Percentiles rank a stretch among this genome's conserved stretches.
Conservation (phyloP, 1,140 invertebrate species). For the Arctopsyche grandis region DNA sequence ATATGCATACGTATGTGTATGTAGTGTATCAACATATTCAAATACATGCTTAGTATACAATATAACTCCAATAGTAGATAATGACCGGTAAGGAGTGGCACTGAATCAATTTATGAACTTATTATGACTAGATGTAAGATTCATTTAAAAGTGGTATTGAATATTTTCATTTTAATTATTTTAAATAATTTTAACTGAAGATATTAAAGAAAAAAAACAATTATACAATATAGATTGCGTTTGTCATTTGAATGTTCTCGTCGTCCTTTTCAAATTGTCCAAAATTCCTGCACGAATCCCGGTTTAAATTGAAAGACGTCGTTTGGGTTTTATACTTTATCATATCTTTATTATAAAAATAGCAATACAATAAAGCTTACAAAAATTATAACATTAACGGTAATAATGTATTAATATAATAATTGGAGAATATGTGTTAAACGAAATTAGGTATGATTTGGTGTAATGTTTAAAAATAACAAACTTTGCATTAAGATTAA, state of each 20-base stretch:
- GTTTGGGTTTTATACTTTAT: no score
- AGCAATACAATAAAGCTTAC: no score
- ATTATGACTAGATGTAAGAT: conserved; percentile 38
- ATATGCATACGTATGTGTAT: conserved; percentile 6
- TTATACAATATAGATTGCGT: background rate
- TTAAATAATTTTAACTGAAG: conserved; percentile 39
- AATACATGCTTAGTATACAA: background rate
- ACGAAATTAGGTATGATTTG: no score
- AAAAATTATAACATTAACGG: no score
- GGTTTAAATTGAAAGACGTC: no score
- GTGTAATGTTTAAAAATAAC: no score
- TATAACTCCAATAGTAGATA: conserved; percentile 40
- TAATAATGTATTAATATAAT: no score
- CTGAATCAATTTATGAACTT: conserved; percentile 34
- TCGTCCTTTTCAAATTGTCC: no score
- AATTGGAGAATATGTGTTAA: no score
- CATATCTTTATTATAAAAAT: no score
- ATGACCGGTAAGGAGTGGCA: conserved; percentile 35
- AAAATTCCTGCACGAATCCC: no score
- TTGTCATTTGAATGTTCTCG: background rate
- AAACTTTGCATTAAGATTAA: no score
- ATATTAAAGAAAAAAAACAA: conserved; percentile 12
- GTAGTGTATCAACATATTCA: conserved; percentile 10
- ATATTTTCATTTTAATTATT: conserved; percentile 33
- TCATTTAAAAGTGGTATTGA: conserved; percentile 18